A percentile compares a stretch with the other conserved stretches of the same genome.
Conservation (phyloP, 2,113 vertebrate genomes). For the Orcinus orca region DNA sequence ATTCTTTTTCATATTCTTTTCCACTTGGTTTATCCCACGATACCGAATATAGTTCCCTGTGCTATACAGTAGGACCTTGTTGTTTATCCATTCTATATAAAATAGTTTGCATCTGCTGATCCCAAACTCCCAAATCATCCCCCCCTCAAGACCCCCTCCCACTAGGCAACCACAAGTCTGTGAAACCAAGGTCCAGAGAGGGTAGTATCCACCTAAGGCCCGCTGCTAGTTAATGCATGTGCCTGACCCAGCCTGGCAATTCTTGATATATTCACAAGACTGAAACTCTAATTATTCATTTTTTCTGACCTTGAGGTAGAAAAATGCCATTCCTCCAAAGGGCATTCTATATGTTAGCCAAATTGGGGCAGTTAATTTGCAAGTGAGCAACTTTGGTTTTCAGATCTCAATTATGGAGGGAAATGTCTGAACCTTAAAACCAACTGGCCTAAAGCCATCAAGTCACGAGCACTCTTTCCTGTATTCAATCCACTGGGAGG, state of each 20-base stretch:
- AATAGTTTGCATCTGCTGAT: neutral
- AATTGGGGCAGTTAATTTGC: neutral
- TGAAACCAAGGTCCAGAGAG: neutral
- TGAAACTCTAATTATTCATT: neutral
- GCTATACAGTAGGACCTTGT: neutral
- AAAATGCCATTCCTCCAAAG: slow-evolving; percentile 34
- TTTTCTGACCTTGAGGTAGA: slow-evolving; percentile 6
- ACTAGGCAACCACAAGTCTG: neutral
- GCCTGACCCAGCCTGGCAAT: neutral
- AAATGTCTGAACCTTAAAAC: neutral
- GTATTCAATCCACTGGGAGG: neutral
- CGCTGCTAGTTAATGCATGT: neutral
- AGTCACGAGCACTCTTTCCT: neutral
- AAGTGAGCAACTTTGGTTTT: slow-evolving; percentile 42
- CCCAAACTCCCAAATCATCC: neutral
- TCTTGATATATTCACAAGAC: neutral
- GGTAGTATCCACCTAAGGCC: neutral
- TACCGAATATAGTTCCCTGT: neutral
- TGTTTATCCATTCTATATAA: neutral
- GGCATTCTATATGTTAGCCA: neutral
- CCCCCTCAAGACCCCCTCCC: neutral
- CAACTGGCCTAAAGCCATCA: neutral
- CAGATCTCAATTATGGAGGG: neutral
- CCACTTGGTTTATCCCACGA: neutral
- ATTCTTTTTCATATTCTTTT: neutral